Evolutionary conservation across 2,113 vertebrate species (phyloP), one percentile per base, ranked within the genome.

Genomic region (Pachyramphus minor): DNA sequence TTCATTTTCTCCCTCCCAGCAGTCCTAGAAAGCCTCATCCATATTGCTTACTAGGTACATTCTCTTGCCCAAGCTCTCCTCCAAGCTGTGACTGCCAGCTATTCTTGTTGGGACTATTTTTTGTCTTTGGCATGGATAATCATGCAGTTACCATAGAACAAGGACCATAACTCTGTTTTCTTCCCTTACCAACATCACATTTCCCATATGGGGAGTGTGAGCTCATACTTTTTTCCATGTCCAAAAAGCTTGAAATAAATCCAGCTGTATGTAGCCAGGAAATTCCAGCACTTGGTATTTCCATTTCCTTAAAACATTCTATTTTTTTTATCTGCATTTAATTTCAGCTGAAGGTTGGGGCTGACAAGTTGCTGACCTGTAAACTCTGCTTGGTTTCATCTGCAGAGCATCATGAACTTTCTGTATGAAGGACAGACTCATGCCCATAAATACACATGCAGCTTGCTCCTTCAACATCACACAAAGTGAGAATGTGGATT

Each of bases 221-320:
- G 77, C 72, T 97, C 83, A 93, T 87, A 44, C 71, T 88, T 93
- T 96, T 95, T 94, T 92, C 95, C 96, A 95, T 87, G 96, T 96
- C 81, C 84, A 88, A 30, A 75, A 74, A 63, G 35, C 55, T 74
- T 95, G 95, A 95, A 96, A 91, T 93, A 90, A 97, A 87, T 88
- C 69, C 79, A 96, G 60, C 8, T 87, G 76, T 92, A 58, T 82
- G 84, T 49, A 92, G 94, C 63, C 96, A 71, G 87, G 89, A 97
- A 66, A 92, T 95, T 95, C 84, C 74, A 93, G 89, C 81, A 82
- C 90, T 84, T 55, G 67, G 76, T 89, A 96, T 97, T 97, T 96
- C 87, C 89, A 96, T 95, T 96, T 97, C 33, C 89, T 92, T 97
- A 67, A 96, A 96, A 79, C 37, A 93, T 95, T 93, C 83, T 84